Conservation (phyloP, 2,113 vertebrate genomes). For the Numenius arquata region DNA sequence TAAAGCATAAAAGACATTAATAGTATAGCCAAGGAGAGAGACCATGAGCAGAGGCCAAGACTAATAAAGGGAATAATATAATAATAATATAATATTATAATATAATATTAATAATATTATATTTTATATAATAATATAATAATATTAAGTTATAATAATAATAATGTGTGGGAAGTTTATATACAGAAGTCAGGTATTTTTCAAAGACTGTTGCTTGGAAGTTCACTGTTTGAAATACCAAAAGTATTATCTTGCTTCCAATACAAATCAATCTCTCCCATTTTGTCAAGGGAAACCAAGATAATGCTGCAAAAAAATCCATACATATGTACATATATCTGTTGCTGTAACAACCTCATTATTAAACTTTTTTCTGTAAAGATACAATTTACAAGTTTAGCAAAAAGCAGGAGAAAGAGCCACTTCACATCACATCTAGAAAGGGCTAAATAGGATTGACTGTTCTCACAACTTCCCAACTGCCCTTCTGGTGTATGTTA, state of each 20-base stretch:
- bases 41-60: background rate
- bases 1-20: background rate
- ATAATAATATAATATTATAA: no score
- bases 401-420: background rate
- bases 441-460: background rate
- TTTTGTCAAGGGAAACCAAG: background rate
- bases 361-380: background rate
- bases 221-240: background rate
- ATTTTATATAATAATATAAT: no score
- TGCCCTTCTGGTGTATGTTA: background rate
- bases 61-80: no score
- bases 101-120: no score
- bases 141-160: no score
- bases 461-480: background rate
- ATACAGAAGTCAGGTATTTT: background rate
- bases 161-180: background rate
- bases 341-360: background rate
- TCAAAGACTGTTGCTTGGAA: background rate
- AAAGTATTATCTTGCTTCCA: background rate
- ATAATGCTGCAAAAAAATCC: background rate
- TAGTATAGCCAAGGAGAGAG: background rate
- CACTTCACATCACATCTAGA: background rate
- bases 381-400: background rate
- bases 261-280: background rate
- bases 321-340: background rate